A percentile compares a stretch with the other conserved stretches of the same genome.
Conservation (phyloP, 2,888 invertebrate species). For the Temnothorax ravouxi region DNA sequence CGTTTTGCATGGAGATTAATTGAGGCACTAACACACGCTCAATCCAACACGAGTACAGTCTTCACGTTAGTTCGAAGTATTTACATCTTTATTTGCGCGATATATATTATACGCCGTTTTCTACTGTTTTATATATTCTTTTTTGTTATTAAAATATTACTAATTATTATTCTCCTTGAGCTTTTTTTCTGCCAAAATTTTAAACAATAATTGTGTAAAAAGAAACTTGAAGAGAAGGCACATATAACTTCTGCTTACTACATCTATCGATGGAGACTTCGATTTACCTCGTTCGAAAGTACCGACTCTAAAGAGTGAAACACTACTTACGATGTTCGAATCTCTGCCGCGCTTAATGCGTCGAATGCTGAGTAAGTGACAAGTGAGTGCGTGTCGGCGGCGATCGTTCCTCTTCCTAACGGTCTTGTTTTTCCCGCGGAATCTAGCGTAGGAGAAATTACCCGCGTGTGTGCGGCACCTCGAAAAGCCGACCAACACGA, state of each 20-base stretch:
- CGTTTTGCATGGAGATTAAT: background rate
- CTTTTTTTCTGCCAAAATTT: background rate
- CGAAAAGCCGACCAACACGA: constrained; percentile 79
- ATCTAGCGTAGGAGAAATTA: constrained; percentile 84
- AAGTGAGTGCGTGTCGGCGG: constrained; percentile 35
- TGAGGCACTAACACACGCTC: background rate
- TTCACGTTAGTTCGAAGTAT: background rate
- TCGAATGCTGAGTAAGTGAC: constrained; percentile 27
- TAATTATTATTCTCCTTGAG: background rate
- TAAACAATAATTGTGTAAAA: background rate
- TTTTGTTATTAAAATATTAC: background rate
- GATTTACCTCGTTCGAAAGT: constrained; percentile 18
- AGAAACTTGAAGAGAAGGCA: too few species aligned
- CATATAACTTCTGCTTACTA: background rate
- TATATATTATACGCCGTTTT: background rate
- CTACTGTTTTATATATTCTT: background rate
- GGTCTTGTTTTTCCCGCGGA: constrained; percentile 77
- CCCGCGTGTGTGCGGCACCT: constrained; percentile 71
- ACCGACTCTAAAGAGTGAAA: constrained; percentile 31
- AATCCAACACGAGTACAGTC: background rate
- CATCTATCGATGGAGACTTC: background rate
- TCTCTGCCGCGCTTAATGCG: constrained; percentile 52
- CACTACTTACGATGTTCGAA: constrained; percentile 1
- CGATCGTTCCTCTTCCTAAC: constrained; percentile 76
- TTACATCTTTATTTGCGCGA: background rate